phyloP scores from a whole-genome alignment of 2,113 vertebrate species.

The Chitala chitala region DNA sequence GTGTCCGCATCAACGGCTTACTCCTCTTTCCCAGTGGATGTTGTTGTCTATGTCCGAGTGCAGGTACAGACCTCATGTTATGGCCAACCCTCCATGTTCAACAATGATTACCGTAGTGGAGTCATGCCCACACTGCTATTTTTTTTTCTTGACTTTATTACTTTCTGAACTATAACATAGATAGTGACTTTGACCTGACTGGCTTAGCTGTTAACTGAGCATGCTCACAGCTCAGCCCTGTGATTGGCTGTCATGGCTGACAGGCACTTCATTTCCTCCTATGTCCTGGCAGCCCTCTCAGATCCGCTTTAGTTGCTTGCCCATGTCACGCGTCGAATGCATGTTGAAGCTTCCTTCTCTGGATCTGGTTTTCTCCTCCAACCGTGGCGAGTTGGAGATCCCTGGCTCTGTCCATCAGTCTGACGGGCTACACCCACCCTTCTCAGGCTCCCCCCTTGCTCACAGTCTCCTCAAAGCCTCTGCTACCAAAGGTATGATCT shows the following conservation, averaged over 20 bases:
- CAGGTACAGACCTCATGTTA: constrained; percentile 67
- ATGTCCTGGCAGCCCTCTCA: constrained; percentile 78
- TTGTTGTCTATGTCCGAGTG: constrained; percentile 95
- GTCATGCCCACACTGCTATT: no score
- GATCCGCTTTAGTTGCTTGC: constrained; percentile 96
- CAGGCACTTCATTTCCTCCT: not conserved
- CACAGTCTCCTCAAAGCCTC: constrained; percentile 67
- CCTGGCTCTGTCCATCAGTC: constrained; percentile 35
- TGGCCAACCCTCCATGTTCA: not conserved
- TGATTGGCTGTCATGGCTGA: not conserved
- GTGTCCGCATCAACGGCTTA: constrained; percentile 91
- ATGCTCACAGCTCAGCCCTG: no score
- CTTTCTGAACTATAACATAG: no score
- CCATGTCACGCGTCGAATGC: constrained; percentile 92
- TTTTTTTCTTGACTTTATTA: no score
- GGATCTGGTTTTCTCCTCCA: constrained; percentile 96
- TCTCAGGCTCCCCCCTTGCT: constrained; percentile 53
- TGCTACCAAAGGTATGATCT: constrained; percentile 70
- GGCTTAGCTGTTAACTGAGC: no score
- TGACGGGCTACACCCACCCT: not conserved
- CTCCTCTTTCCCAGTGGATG: constrained; percentile 95
- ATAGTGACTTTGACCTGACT: no score
- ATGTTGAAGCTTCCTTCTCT: constrained; percentile 95
- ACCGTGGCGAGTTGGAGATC: constrained; percentile 86
- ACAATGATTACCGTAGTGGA: no score